Evolutionary conservation across 2,888 invertebrate species (phyloP).

Genomic region (Alloplasta piceator): DNA sequence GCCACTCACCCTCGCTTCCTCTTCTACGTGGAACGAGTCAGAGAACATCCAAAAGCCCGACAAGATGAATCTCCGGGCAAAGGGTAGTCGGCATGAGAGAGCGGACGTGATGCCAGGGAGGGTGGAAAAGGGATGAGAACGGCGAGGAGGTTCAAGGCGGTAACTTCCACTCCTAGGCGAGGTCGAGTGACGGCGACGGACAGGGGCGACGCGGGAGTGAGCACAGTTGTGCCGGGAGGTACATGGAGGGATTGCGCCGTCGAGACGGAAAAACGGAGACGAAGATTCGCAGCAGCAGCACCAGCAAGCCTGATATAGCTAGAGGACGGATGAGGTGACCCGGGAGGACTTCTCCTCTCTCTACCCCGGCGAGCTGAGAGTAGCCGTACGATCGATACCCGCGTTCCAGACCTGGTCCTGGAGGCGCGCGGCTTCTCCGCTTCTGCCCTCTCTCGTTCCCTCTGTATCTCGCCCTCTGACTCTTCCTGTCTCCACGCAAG

Average conservation of each 20-base stretch:
- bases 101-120: constrained; percentile 41
- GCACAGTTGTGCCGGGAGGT: constrained; percentile 44
- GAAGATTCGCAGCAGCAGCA: constrained; percentile 70
- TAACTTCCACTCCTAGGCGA: constrained; percentile 44
- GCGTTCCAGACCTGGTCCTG: constrained; percentile 47
- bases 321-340: constrained; percentile 79
- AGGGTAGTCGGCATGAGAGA: constrained; percentile 61
- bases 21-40: constrained; percentile 41
- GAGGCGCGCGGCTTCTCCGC: constrained; percentile 61
- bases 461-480: constrained; percentile 14
- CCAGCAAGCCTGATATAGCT: constrained; percentile 50
- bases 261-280: constrained; percentile 71
- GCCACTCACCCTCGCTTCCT: constrained; percentile 44
- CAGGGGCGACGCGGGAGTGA: constrained; percentile 61
- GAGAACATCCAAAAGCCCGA: constrained; percentile 43
- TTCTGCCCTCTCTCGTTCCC: constrained; percentile 31
- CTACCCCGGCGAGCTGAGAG: constrained; percentile 62
- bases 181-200: constrained; percentile 62
- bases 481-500: constrained; percentile 76
- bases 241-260: constrained; percentile 54
- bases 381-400: constrained; percentile 63
- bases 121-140: constrained; percentile 51
- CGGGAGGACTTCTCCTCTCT: constrained; percentile 71
- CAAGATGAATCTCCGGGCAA: constrained; percentile 67
- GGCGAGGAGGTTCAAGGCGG: constrained; percentile 38